phyloP scores from a whole-genome alignment of 2,113 vertebrate genomes.

The Podocnemis expansa region DNA sequence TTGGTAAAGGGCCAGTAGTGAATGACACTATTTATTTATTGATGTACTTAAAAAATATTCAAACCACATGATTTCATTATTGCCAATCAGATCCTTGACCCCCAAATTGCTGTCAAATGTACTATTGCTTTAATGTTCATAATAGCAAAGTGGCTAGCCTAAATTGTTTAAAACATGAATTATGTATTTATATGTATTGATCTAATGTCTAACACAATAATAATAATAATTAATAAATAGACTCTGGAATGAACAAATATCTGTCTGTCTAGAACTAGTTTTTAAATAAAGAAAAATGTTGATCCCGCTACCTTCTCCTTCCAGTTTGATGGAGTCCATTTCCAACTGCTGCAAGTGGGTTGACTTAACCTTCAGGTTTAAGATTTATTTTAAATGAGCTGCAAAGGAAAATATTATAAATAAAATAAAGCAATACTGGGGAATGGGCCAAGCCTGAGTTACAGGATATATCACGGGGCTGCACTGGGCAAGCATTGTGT shows the following conservation, averaged over 20 bases:
- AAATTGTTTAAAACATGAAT: background rate
- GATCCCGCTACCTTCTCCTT: background rate
- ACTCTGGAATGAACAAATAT: background rate
- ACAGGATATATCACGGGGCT: too few species aligned
- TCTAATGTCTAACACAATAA: background rate
- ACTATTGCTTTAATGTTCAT: background rate
- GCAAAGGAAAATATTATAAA: too few species aligned
- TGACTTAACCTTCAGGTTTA: background rate
- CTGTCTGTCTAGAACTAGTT: background rate
- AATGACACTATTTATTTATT: background rate
- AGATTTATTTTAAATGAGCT: constrained; percentile 12
- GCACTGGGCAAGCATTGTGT: too few species aligned
- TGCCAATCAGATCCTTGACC: background rate
- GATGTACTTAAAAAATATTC: background rate
- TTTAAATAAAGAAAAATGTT: background rate
- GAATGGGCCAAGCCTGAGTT: too few species aligned
- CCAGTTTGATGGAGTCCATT: background rate
- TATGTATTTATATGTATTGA: background rate
- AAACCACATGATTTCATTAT: background rate
- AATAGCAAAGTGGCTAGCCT: background rate
- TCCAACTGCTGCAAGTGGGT: constrained; percentile 3
- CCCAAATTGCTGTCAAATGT: background rate
- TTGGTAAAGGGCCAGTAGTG: background rate
- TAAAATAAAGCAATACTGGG: too few species aligned
- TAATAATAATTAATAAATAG: background rate